phyloP scores from a whole-genome alignment of 2,797 vertebrate species.

The Choloepus didactylus region DNA sequence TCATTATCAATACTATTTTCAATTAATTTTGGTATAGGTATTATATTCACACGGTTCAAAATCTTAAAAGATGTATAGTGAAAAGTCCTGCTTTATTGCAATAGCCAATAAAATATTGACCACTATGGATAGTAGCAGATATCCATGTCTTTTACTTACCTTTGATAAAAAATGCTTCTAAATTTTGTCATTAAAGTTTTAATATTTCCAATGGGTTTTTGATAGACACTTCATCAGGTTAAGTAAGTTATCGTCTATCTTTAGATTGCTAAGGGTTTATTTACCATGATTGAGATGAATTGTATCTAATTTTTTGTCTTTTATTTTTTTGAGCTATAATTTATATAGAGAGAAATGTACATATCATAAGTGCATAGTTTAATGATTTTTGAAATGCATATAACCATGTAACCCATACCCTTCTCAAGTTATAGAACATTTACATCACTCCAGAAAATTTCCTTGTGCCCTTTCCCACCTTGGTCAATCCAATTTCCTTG shows the following conservation, averaged over 20 bases:
- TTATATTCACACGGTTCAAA: not conserved
- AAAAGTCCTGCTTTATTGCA: not conserved
- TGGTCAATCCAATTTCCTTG: not conserved
- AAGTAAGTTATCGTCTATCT: not conserved
- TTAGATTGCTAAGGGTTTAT: not conserved
- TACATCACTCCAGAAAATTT: not conserved
- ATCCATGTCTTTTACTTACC: not conserved
- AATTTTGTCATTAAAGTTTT: not conserved
- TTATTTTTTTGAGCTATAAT: not conserved
- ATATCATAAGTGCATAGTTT: not conserved
- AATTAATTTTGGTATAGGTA: not conserved
- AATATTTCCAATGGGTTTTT: not conserved
- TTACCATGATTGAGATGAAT: not conserved
- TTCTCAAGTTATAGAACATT: not conserved
- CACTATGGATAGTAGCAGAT: not conserved
- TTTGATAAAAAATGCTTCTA: constrained; percentile 32
- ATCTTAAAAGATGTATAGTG: not conserved
- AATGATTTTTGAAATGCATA: not conserved
- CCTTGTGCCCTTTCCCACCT: not conserved
- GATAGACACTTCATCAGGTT: not conserved
- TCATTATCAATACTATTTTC: constrained; percentile 17
- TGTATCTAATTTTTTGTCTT: not conserved
- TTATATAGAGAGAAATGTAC: not conserved
- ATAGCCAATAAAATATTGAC: not conserved
- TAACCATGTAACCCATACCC: not conserved